A percentile compares a stretch with the other conserved stretches of the same genome.
These are phyloP conservation scores for Pseudomyrmex dendroicus DNA, from an alignment of 1,140 invertebrate genomes.

Conservation along the genomic window DNA sequence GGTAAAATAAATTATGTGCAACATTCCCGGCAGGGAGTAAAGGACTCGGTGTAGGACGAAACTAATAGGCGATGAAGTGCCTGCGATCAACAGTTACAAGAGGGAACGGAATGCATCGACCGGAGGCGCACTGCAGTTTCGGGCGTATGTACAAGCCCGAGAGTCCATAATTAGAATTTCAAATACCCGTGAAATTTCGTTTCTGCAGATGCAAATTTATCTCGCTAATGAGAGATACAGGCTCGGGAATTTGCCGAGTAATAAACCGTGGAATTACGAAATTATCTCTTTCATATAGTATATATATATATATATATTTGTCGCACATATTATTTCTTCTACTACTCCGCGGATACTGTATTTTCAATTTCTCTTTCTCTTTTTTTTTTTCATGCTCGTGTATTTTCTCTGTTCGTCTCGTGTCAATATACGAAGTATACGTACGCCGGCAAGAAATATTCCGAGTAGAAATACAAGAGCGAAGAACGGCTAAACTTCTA, in stretches of 20 bases:
- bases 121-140: conserved; percentile 33
- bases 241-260: not conserved
- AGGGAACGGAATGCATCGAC: conserved; percentile 45
- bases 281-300: not conserved
- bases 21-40: not conserved
- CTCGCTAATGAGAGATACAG: not conserved
- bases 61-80: conserved; percentile 53
- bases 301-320: not conserved
- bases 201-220: conserved; percentile 45
- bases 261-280: conserved; percentile 6
- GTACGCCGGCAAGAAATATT: conserved; percentile 22
- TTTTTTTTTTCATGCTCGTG: not conserved
- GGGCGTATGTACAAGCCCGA: not conserved
- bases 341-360: not conserved
- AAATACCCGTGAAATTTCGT: conserved; percentile 48
- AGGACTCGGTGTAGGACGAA: not conserved
- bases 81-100: conserved; percentile 48
- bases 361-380: not conserved
- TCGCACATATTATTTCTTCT: too few relatives aligned
- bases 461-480: conserved; percentile 46
- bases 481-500: conserved; percentile 26
- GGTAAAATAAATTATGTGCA: conserved; percentile 26
- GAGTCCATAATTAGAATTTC: conserved; percentile 33
- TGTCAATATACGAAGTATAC: conserved; percentile 16
- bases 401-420: not conserved